A percentile compares a stretch with the other conserved stretches of the same genome.
phyloP scores from a whole-genome alignment of 2,113 vertebrate species.

The Spermophilus dauricus region DNA sequence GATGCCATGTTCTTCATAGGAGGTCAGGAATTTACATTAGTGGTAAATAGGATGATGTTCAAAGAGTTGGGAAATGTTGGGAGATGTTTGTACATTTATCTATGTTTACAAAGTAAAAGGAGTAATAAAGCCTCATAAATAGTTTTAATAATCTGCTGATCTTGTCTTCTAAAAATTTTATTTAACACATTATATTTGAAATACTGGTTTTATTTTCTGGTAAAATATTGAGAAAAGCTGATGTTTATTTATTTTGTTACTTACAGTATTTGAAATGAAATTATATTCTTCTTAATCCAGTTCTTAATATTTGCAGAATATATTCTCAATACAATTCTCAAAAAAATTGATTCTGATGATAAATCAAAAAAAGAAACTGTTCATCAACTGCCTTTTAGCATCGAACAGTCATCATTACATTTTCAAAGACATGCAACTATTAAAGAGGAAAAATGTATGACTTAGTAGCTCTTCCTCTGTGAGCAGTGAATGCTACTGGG shows the following conservation, averaged over 20 bases:
- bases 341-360: background rate
- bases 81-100: background rate
- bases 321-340: background rate
- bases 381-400: background rate
- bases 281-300: background rate
- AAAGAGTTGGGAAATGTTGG: background rate
- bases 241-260: slow-evolving; percentile 28
- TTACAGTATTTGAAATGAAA: background rate
- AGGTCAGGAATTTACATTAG: background rate
- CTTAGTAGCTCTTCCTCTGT: background rate
- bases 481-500: background rate
- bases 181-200: background rate
- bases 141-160: background rate
- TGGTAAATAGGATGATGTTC: background rate
- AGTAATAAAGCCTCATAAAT: background rate
- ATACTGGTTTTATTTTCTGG: background rate
- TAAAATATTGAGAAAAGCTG: background rate
- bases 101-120: background rate
- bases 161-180: background rate
- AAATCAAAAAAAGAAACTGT: background rate
- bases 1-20: background rate
- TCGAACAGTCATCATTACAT: background rate
- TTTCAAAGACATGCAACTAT: slow-evolving; percentile 36
- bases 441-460: background rate
- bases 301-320: background rate